Percentiles rank a stretch among this genome's conserved stretches.
These are phyloP conservation scores for Euzetes globulus DNA, from an alignment of 2,888 invertebrate species.

Conservation along the genomic window DNA sequence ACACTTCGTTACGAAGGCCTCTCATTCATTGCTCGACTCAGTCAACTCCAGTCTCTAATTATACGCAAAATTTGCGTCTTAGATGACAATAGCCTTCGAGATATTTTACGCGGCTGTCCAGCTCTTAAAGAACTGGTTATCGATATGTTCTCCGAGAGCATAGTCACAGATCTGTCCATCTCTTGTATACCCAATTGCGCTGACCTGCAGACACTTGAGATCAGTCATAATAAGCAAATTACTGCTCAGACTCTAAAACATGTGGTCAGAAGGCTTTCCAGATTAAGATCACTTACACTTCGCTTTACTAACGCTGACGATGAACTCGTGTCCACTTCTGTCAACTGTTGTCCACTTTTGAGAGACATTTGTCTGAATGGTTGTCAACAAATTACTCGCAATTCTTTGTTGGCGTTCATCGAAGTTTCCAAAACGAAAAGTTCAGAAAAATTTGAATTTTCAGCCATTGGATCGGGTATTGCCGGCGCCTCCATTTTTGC, in stretches of 20 bases:
- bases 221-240: neutral
- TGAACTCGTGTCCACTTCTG: neutral
- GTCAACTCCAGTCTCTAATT: slow-evolving; percentile 1
- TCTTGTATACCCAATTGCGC: neutral
- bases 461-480: neutral
- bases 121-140: neutral
- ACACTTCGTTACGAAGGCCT: neutral
- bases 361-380: neutral
- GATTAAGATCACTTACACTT: neutral
- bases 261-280: neutral
- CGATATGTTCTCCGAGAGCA: neutral
- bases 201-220: neutral
- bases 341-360: neutral
- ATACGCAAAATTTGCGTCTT: slow-evolving; percentile 23
- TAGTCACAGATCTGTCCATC: neutral
- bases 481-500: neutral
- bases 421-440: neutral
- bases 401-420: neutral
- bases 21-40: neutral
- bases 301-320: neutral
- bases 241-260: neutral
- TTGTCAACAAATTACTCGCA: neutral
- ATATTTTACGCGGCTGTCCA: neutral
- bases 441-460: neutral
- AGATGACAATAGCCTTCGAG: neutral